Percentiles rank a stretch among this genome's conserved stretches.
Conservation (phyloP, 2,113 vertebrate species). For the Myotis yumanensis region DNA sequence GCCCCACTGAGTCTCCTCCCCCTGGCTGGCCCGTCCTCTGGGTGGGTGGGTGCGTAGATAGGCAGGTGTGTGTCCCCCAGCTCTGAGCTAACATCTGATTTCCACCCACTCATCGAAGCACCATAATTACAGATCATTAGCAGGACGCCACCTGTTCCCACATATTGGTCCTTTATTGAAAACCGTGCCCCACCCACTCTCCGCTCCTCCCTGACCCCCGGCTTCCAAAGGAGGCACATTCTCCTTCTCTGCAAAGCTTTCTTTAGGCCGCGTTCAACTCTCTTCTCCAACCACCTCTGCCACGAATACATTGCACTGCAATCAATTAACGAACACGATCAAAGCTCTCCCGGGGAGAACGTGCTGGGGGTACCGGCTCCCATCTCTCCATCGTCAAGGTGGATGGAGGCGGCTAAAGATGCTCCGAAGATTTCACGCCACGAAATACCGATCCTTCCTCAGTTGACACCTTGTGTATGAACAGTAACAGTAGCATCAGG, state of each 20-base stretch:
- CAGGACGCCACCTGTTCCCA: background rate
- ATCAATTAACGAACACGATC: background rate
- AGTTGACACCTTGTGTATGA: background rate
- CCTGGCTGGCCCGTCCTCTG: background rate
- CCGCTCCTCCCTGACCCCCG: rapidly evolving
- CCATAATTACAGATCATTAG: background rate
- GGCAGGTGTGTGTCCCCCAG: background rate
- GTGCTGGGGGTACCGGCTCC: background rate
- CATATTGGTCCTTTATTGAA: background rate
- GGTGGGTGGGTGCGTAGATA: background rate
- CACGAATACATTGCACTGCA: background rate
- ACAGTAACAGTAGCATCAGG: background rate
- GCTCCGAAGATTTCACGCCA: background rate
- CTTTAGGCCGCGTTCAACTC: background rate
- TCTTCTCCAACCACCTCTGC: background rate
- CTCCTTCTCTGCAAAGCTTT: background rate
- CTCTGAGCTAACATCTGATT: background rate
- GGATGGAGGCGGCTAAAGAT: background rate
- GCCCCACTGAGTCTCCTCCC: background rate
- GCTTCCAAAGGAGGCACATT: background rate
- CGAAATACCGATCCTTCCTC: too few species aligned
- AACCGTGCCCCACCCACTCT: background rate
- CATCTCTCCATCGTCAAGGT: rapidly evolving
- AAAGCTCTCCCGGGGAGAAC: background rate
- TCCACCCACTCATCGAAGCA: background rate